A percentile compares a stretch with the other conserved stretches of the same genome.
Evolutionary conservation across 2,797 vertebrate genomes (phyloP).

Genomic region (Darevskia mixta): DNA sequence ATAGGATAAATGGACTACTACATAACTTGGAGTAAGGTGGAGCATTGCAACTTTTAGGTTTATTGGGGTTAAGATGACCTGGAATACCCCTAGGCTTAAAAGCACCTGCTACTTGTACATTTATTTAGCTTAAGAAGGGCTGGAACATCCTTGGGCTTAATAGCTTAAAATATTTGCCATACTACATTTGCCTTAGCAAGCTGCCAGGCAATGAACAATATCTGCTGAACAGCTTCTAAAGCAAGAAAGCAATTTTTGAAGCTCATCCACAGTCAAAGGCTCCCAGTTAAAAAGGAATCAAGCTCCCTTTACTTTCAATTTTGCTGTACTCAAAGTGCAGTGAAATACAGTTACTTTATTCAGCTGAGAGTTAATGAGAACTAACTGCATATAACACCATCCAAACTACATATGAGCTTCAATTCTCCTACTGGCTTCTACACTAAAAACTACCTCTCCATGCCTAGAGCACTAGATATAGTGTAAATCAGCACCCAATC

Average conservation of each 20-base stretch:
- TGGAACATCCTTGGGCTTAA: slow-evolving; percentile 23
- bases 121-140: slow-evolving; percentile 25
- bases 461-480: neutral
- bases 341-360: neutral
- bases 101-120: slow-evolving; percentile 16
- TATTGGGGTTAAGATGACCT: neutral
- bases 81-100: neutral
- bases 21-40: neutral
- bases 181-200: slow-evolving; percentile 21
- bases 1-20: neutral
- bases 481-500: neutral
- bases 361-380: slow-evolving; percentile 1
- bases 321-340: slow-evolving; percentile 15
- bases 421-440: neutral
- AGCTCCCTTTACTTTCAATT: slow-evolving; percentile 23
- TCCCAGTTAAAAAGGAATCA: neutral
- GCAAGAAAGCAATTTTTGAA: slow-evolving; percentile 15
- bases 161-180: slow-evolving; percentile 33
- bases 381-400: neutral
- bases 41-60: slow-evolving; percentile 8
- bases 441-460: neutral
- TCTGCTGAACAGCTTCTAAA: slow-evolving; percentile 12
- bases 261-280: neutral
- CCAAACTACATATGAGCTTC: slow-evolving; percentile 1
- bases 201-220: slow-evolving; percentile 28